These are phyloP conservation scores for Mystacornis crossleyi DNA, from an alignment of 2,113 vertebrate genomes.

Conservation along the genomic window DNA sequence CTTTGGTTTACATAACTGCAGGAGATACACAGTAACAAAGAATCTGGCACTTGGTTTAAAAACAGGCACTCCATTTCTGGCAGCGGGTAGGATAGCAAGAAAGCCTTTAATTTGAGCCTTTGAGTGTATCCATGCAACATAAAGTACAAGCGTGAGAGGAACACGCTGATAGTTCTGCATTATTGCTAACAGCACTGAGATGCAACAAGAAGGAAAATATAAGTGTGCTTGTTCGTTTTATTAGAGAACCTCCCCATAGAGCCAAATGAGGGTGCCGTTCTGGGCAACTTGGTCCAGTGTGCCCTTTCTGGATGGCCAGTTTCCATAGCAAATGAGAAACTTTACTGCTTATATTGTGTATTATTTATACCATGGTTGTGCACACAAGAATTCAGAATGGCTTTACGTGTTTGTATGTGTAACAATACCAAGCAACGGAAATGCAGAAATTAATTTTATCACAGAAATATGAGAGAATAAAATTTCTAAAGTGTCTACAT, in stretches of 20 bases:
- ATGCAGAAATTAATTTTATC: background rate
- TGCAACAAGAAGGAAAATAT: background rate
- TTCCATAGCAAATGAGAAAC: background rate
- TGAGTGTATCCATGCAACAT: slow-evolving; percentile 31
- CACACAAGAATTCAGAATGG: background rate
- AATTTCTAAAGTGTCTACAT: background rate
- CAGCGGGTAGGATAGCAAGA: background rate
- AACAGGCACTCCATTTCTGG: slow-evolving; percentile 19
- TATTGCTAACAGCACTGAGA: background rate
- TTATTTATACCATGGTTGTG: background rate
- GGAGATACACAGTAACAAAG: background rate
- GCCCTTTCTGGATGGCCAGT: background rate
- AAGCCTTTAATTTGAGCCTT: slow-evolving; percentile 39
- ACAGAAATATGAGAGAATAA: background rate
- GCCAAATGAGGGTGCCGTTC: background rate
- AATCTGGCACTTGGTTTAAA: background rate
- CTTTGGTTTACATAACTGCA: background rate
- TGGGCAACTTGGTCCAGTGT: fast-evolving
- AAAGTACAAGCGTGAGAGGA: background rate
- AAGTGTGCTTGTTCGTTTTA: background rate
- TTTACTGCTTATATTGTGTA: background rate
- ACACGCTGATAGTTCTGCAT: background rate
- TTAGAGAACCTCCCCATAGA: background rate
- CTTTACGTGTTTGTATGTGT: background rate
- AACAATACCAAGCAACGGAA: background rate